These are phyloP conservation scores for Phyllotreta striolata DNA, from an alignment of 2,888 invertebrate genomes.

Conservation along the genomic window DNA sequence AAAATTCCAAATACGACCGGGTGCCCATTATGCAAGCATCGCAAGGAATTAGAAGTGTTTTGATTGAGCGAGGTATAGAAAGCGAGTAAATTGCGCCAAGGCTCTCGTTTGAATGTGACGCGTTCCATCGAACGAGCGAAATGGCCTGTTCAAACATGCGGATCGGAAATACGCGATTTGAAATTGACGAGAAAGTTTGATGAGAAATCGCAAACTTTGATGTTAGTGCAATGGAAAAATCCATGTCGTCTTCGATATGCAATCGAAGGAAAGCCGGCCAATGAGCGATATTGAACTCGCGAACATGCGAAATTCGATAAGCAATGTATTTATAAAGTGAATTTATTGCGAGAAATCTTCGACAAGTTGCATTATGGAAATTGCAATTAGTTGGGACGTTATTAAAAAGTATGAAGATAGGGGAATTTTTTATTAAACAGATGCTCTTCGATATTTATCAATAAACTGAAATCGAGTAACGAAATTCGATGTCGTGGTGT, in stretches of 20 bases:
- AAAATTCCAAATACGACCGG: conserved; percentile 7
- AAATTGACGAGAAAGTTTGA: conserved; percentile 19
- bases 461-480: background rate
- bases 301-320: too few species aligned
- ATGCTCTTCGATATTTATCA: background rate
- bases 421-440: background rate
- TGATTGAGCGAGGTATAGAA: conserved; percentile 20
- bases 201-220: conserved; percentile 22
- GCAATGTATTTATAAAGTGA: background rate
- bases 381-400: too few species aligned
- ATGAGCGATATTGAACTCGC: too few species aligned
- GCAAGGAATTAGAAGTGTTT: conserved; percentile 22
- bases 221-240: background rate
- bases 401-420: too few species aligned
- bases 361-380: too few species aligned
- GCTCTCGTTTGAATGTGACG: conserved; percentile 15
- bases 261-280: too few species aligned
- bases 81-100: conserved; percentile 23
- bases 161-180: conserved; percentile 23
- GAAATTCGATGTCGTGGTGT: conserved; percentile 3
- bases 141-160: conserved; percentile 25
- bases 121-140: conserved; percentile 25
- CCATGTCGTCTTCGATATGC: too few species aligned
- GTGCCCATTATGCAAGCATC: conserved; percentile 12
- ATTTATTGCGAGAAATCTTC: background rate